Conservation (phyloP, 2,113 vertebrate species). For the Cavia porcellus region DNA sequence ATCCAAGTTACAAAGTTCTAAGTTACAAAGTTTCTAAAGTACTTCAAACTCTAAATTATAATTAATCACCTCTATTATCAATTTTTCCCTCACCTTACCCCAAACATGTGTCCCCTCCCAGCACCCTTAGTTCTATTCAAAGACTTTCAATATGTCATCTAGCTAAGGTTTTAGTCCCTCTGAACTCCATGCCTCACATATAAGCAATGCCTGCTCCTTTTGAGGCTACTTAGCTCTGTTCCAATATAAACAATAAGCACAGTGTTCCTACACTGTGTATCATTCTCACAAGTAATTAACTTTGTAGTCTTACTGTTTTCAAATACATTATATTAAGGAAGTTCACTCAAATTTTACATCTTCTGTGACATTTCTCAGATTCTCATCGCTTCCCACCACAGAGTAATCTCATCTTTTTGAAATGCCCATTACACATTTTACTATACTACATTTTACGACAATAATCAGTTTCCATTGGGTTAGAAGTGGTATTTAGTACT, state of each 20-base stretch:
- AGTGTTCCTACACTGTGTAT: not conserved
- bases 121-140: constrained; percentile 29
- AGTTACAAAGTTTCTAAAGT: not conserved
- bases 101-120: not conserved
- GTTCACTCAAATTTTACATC: not conserved
- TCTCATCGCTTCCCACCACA: not conserved
- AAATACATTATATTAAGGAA: not conserved
- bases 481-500: not conserved
- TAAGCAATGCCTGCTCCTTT: not conserved
- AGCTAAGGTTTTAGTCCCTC: not conserved
- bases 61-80: not conserved
- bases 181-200: not conserved
- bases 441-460: not conserved
- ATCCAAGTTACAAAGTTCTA: no score
- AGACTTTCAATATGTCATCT: not conserved
- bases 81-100: not conserved
- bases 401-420: constrained; percentile 9
- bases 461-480: not conserved
- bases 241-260: not conserved
- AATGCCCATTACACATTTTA: not conserved
- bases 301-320: constrained; percentile 17
- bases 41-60: constrained; percentile 50
- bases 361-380: not conserved
- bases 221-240: not conserved
- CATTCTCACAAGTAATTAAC: not conserved